Conservation (phyloP, 2,113 vertebrate genomes). For the Gymnarchus niloticus region DNA sequence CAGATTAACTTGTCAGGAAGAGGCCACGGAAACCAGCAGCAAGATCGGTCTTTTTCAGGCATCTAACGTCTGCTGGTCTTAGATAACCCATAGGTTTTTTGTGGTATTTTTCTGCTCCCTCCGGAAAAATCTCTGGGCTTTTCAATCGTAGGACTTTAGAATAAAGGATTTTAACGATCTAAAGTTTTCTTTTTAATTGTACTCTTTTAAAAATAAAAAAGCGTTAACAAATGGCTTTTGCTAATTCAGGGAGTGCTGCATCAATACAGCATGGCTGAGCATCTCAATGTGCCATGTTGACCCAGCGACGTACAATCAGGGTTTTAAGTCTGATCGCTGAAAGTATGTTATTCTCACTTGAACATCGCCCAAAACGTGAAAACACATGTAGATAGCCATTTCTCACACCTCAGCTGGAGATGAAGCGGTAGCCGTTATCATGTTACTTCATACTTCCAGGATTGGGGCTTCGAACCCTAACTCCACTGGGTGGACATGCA, state of each 20-base stretch:
- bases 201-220: conserved; percentile 6
- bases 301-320: not conserved
- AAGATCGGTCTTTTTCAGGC: not conserved
- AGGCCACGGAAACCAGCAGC: not conserved
- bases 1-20: not conserved
- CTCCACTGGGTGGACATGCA: too few relatives aligned
- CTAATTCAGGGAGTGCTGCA: not conserved
- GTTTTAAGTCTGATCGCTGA: conserved; percentile 15
- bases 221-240: conserved; percentile 12
- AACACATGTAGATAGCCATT: too few relatives aligned
- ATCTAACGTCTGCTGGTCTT: too few relatives aligned
- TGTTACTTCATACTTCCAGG: too few relatives aligned
- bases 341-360: conserved; percentile 18
- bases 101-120: not conserved
- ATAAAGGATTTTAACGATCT: not conserved
- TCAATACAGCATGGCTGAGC: conserved; percentile 1
- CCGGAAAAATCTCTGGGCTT: not conserved
- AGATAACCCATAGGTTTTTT: too few relatives aligned
- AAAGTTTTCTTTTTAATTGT: not conserved
- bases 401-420: too few relatives aligned
- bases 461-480: too few relatives aligned
- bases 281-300: conserved; percentile 11
- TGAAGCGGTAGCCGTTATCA: too few relatives aligned
- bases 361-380: too few relatives aligned
- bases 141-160: not conserved